Percentiles rank a stretch among this genome's conserved stretches.
phyloP scores from a whole-genome alignment of 2,888 invertebrate genomes.

The Keiferia lycopersicella region DNA sequence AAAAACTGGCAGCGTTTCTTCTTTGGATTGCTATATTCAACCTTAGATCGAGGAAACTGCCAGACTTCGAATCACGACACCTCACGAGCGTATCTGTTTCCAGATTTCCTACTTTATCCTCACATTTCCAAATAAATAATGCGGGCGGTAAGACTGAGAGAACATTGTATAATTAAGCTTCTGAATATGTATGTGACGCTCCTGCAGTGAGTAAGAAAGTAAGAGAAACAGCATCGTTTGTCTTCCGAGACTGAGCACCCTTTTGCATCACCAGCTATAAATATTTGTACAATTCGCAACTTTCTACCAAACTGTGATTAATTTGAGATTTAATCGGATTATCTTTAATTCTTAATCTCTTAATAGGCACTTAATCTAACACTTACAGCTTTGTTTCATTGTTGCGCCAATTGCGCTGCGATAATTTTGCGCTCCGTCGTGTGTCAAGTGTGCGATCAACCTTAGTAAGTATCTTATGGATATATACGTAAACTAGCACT shows the following conservation, averaged over 20 bases:
- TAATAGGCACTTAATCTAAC: not conserved
- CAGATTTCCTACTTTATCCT: not conserved
- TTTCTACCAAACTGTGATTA: conserved; percentile 39
- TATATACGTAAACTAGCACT: too few relatives aligned
- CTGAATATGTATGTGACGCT: conserved; percentile 14
- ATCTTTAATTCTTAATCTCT: conserved; percentile 9
- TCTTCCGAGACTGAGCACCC: conserved; percentile 60
- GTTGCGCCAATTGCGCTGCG: too few relatives aligned
- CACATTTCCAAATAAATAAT: not conserved
- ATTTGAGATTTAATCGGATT: conserved; percentile 36
- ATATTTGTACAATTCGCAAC: conserved; percentile 51
- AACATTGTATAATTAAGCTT: not conserved
- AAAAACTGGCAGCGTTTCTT: too few relatives aligned
- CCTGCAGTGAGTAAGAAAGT: conserved; percentile 47
- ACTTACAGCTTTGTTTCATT: not conserved
- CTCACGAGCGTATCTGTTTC: not conserved
- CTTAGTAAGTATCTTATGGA: too few relatives aligned
- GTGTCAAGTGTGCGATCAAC: too few relatives aligned
- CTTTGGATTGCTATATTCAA: too few relatives aligned
- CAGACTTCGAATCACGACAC: too few relatives aligned
- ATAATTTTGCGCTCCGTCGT: too few relatives aligned
- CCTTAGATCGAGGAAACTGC: too few relatives aligned
- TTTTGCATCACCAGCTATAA: conserved; percentile 62
- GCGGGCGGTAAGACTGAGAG: not conserved
- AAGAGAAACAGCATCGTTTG: conserved; percentile 63